Evolutionary conservation across 2,888 invertebrate genomes (phyloP), one percentile per base, ranked within the genome.

Genomic region (Zonitis immaculata): DNA sequence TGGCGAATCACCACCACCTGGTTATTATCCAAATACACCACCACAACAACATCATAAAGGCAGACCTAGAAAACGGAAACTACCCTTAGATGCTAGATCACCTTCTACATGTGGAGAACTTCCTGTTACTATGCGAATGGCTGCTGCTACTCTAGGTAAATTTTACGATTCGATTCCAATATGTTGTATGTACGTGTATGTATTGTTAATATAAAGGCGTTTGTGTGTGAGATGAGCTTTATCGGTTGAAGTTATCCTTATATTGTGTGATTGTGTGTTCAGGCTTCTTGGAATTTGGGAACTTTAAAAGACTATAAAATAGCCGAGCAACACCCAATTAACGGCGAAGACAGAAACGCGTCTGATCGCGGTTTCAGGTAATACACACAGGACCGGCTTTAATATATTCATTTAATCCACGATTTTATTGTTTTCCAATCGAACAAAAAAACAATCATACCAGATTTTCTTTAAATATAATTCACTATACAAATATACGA

Each of bases 31-130:
- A 22, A 79, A 80, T 14, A 84, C 79, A 6, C 80, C 80, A 1
- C 78, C 84, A 2, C 85, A 82, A 46, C 84, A 81, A n/a, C n/a
- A n/a, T 44, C 85, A 85, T 58, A 91, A 91, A 76, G 91, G 91
- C 1, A 78, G 91, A 20, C 91, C 91, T 0, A 78, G 91, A 64
- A 92, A 92, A 74, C 78, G 90, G 70, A 90, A 90, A 73, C 71
- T 85, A n/a, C 72, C 68, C 26, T 63, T 67, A 20, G 74, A 77
- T 8, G 80, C 79, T 54, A 78, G 78, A 0, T 78, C 81, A 6
- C 80, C 78, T n/a, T n/a, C n/a, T n/a, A n/a, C n/a, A 7, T 84
- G 85, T 44, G 76, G 78, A 16, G 85, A 86, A 56, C 76, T 86
- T 65, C 85, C 86, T 52, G 81, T 85, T 6, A 82, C 82, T 0